Evolutionary conservation across 2,888 invertebrate species (phyloP), one percentile per base, ranked within the genome.

Genomic region (Polydrusus pterygomalis): DNA sequence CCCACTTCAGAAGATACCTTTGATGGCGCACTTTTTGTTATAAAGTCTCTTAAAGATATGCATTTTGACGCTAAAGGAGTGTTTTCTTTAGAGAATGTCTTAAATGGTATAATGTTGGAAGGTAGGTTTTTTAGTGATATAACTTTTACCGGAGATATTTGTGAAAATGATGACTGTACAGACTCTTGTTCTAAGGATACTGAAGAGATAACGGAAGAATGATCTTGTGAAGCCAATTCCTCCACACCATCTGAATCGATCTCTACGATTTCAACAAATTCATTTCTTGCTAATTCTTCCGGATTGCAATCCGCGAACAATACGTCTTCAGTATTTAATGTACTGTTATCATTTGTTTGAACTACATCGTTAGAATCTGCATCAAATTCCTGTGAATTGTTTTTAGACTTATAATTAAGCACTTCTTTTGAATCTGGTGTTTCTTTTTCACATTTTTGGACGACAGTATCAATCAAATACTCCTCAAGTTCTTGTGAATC

Each of bases 171-270:
- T 6, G 25, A 9, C 10, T 17, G 47, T 7, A 7, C 15, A 6
- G 7, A 15, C 15, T 15, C 25, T 18, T 10, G n/a, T 0, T 34
- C 34, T 11, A 17, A 13, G 3, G 34, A 2, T 34, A 17, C 9
- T 9, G 10, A 6, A 43, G 47, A 47, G 6, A 2, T 34, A 25
- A 15, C 8, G 15, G 8, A 6, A 17, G 13, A 34, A 47, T 25
- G 18, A 25, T 67, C 38, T 40, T 67, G 40, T 10, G 67, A 34
- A n/a, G 72, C 72, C 43, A 72, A 8, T 60, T 72, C 58, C 11
- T 65, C 72, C 20, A 72, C 30, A 47, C 47, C 67, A 58, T 72
- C 72, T 5, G 72, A 72, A 43, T 72, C 72, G 2, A 72, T 72
- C 47, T 72, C 72, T 20, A 51, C 10, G 17, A 72, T 34, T 15